A percentile compares a stretch with the other conserved stretches of the same genome.
Evolutionary conservation across 2,888 invertebrate species (phyloP).

Genomic region (Lymantria monacha): DNA sequence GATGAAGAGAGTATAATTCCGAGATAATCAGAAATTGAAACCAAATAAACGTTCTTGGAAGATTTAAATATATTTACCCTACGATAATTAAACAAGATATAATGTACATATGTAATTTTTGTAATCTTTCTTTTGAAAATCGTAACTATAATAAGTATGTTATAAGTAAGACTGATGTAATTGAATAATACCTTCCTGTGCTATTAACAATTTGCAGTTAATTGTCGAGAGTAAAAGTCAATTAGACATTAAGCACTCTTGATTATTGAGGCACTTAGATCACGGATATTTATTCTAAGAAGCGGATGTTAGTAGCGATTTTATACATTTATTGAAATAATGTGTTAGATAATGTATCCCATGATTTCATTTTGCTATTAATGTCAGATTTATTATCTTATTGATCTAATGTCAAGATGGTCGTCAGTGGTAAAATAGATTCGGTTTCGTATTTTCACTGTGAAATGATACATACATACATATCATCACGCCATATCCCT

Average conservation of each 20-base stretch:
- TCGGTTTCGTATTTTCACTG: no score
- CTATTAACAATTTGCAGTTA: constrained; percentile 53
- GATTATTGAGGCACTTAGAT: constrained; percentile 34
- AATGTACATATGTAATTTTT: no score
- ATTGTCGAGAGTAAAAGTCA: constrained; percentile 63
- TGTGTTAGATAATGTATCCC: neutral
- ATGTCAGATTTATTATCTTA: neutral
- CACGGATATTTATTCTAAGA: constrained; percentile 30
- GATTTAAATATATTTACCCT: no score
- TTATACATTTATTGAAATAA: neutral
- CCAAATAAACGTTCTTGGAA: no score
- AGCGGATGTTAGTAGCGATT: constrained; percentile 12
- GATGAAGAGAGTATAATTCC: no score
- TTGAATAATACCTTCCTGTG: constrained; percentile 60
- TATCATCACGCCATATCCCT: no score
- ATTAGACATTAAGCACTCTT: constrained; percentile 41
- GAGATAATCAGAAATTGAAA: no score
- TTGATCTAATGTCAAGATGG: neutral
- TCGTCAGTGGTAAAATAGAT: neutral
- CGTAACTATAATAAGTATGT: no score
- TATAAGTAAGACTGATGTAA: constrained; percentile 16
- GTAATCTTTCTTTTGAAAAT: no score
- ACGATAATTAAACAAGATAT: no score
- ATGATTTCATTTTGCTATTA: no score
- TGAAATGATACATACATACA: no score